Evolutionary conservation across 2,797 vertebrate genomes (phyloP).

Genomic region (Lemur catta): DNA sequence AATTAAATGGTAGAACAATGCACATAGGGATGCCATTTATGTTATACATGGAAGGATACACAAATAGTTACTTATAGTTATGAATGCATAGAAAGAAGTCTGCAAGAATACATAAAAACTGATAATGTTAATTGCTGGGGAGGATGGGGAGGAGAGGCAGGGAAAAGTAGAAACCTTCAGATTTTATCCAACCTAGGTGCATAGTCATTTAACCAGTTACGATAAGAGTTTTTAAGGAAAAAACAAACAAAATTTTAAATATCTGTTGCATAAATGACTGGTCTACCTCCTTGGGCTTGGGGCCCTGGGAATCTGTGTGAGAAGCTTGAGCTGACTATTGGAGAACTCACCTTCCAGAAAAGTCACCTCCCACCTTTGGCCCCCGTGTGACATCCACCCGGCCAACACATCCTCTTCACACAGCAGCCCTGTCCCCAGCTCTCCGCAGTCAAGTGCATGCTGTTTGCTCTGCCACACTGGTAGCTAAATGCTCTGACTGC

Average conservation of each 20-base stretch:
- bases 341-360: not conserved
- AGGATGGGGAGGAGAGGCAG: not conserved
- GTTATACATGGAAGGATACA: not conserved
- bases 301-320: not conserved
- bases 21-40: not conserved
- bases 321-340: not conserved
- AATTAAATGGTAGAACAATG: not conserved
- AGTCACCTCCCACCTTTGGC: not conserved
- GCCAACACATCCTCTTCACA: not conserved
- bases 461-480: not conserved
- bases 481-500: not conserved
- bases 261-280: not conserved
- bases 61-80: not conserved
- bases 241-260: not conserved
- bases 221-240: not conserved
- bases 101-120: not conserved
- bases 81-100: not conserved
- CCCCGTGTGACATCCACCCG: no score
- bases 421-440: not conserved
- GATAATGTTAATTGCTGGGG: not conserved
- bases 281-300: not conserved
- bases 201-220: not conserved
- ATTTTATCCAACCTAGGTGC: not conserved
- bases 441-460: not conserved
- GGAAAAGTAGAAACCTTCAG: not conserved